Evolutionary conservation across 2,888 invertebrate species (phyloP).

Genomic region (Beris chalybata): DNA sequence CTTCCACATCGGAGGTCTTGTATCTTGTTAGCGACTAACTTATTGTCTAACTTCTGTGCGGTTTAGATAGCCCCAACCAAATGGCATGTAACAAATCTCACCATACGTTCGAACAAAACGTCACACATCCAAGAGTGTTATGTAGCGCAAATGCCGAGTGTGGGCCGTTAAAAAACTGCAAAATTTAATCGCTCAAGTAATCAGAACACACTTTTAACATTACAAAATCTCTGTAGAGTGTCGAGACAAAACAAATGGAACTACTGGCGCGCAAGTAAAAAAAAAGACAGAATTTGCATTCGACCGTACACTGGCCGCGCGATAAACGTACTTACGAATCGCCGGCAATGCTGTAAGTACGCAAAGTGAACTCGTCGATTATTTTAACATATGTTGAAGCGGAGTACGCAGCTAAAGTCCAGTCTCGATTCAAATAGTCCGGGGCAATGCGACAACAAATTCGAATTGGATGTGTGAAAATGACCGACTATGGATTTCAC

Average conservation of each 20-base stretch:
- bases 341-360: too few relatives aligned
- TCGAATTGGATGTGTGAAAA: slow-evolving; percentile 14
- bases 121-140: too few relatives aligned
- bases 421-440: not conserved
- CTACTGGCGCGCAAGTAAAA: slow-evolving; percentile 12
- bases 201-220: slow-evolving; percentile 32
- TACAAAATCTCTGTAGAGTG: slow-evolving; percentile 29
- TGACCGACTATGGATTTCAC: slow-evolving; percentile 12
- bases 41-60: too few relatives aligned
- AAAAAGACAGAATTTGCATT: slow-evolving; percentile 23
- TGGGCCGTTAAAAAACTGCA: slow-evolving; percentile 7
- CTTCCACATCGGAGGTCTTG: too few relatives aligned
- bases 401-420: not conserved
- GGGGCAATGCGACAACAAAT: slow-evolving; percentile 16
- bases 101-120: too few relatives aligned
- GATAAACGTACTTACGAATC: slow-evolving; percentile 2
- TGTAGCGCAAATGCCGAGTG: not conserved
- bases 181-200: slow-evolving; percentile 21
- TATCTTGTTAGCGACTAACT: too few relatives aligned
- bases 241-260: slow-evolving; percentile 30
- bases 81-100: too few relatives aligned
- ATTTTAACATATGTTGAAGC: not conserved
- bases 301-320: slow-evolving; percentile 7
- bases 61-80: too few relatives aligned
- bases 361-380: too few relatives aligned